phyloP scores from a whole-genome alignment of 1,140 invertebrate genomes.

The Solenopsis invicta region DNA sequence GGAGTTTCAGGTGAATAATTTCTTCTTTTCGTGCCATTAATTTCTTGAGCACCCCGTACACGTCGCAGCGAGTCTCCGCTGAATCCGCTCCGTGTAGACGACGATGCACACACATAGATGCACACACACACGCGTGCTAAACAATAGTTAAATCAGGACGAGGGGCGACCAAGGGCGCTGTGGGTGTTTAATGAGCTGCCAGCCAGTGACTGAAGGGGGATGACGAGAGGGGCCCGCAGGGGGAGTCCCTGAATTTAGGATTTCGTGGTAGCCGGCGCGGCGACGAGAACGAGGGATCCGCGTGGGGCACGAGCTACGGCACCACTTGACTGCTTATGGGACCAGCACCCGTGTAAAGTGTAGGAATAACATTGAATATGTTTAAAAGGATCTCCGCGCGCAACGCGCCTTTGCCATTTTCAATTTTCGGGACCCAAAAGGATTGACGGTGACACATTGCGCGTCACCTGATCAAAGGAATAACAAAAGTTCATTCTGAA shows the following conservation, averaged over 20 bases:
- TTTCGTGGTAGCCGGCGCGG: slow-evolving; percentile 60
- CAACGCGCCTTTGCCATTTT: background rate
- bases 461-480: background rate
- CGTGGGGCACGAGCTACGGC: slow-evolving; percentile 76
- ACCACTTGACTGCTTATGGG: slow-evolving; percentile 81
- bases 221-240: slow-evolving; percentile 39
- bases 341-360: slow-evolving; percentile 79
- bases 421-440: background rate
- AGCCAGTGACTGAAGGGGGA: slow-evolving; percentile 77
- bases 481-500: background rate
- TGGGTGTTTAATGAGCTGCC: slow-evolving; percentile 87
- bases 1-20: too few species aligned
- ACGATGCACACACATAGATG: slow-evolving; percentile 45
- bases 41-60: slow-evolving; percentile 53
- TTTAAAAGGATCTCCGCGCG: slow-evolving; percentile 60
- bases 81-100: slow-evolving; percentile 47
- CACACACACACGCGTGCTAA: slow-evolving; percentile 72
- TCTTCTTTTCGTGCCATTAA: slow-evolving; percentile 3
- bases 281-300: slow-evolving; percentile 66
- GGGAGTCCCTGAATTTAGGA: slow-evolving; percentile 48
- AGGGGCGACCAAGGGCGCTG: slow-evolving; percentile 80
- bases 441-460: background rate
- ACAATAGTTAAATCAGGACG: slow-evolving; percentile 85
- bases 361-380: slow-evolving; percentile 81
- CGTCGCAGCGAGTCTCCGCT: background rate